Percentiles rank a stretch among this genome's conserved stretches.
These are phyloP conservation scores for Apis cerana DNA, from an alignment of 1,140 invertebrate species.

Conservation along the genomic window DNA sequence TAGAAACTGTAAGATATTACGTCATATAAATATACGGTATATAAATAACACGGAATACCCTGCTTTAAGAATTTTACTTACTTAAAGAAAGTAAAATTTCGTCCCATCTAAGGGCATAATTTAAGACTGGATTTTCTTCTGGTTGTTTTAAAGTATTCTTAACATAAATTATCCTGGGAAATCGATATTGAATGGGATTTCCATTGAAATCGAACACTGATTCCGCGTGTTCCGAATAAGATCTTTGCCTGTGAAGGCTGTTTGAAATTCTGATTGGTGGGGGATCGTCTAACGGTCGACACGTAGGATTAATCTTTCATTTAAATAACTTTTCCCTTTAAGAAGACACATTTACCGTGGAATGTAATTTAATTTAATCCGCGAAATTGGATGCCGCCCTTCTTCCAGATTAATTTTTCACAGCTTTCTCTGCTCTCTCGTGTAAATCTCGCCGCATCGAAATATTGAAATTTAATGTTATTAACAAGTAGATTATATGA, in stretches of 20 bases:
- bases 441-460: background rate
- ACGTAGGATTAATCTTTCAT: conserved; percentile 24
- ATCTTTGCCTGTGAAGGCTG: background rate
- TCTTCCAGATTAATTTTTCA: background rate
- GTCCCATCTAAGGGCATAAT: background rate
- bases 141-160: background rate
- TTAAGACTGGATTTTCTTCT: background rate
- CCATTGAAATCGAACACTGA: conserved; percentile 33
- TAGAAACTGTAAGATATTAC: background rate
- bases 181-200: conserved; percentile 34
- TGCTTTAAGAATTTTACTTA: background rate
- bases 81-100: too few relatives aligned
- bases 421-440: background rate
- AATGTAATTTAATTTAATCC: conserved; percentile 24
- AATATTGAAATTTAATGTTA: conserved; percentile 18
- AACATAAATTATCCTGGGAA: background rate
- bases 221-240: conserved; percentile 8
- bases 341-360: background rate
- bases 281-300: conserved; percentile 11
- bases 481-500: too few relatives aligned
- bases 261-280: conserved; percentile 52
- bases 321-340: conserved; percentile 36
- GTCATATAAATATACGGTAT: background rate
- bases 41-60: background rate
- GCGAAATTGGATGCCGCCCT: background rate